phyloP scores from a whole-genome alignment of 2,888 invertebrate genomes.

The Mylabris sibirica region DNA sequence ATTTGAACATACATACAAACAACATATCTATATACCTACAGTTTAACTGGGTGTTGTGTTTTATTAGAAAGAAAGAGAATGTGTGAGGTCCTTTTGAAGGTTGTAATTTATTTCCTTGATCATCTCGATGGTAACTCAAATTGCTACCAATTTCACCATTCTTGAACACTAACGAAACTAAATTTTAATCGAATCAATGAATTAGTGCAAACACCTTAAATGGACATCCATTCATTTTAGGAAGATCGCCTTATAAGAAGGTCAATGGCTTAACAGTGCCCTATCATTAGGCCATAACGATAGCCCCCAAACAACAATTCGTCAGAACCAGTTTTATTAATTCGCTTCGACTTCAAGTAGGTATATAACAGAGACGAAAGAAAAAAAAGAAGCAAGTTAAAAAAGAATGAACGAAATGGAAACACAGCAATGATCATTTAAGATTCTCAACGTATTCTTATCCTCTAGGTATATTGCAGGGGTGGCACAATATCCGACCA shows the following conservation, averaged over 20 bases:
- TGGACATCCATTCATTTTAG: not conserved
- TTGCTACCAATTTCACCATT: not conserved
- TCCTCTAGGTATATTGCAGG: constrained; percentile 36
- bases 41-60: not conserved
- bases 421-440: not conserved
- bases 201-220: not conserved
- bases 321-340: constrained; percentile 12
- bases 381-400: not conserved
- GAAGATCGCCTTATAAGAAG: not conserved
- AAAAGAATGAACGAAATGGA: not conserved
- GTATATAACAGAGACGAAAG: constrained; percentile 3
- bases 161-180: not conserved
- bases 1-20: constrained; percentile 33
- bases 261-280: constrained; percentile 9
- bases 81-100: constrained; percentile 45
- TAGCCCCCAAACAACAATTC: constrained; percentile 11
- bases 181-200: not conserved
- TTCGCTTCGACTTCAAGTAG: not conserved
- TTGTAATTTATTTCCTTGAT: constrained; percentile 46
- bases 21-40: no score
- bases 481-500: constrained; percentile 48
- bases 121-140: constrained; percentile 38
- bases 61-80: constrained; percentile 28
- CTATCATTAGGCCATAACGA: constrained; percentile 10
- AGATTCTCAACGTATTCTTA: not conserved